A percentile compares a stretch with the other conserved stretches of the same genome.
phyloP scores from a whole-genome alignment of 2,797 vertebrate genomes.

The Sebastes trivittatus region DNA sequence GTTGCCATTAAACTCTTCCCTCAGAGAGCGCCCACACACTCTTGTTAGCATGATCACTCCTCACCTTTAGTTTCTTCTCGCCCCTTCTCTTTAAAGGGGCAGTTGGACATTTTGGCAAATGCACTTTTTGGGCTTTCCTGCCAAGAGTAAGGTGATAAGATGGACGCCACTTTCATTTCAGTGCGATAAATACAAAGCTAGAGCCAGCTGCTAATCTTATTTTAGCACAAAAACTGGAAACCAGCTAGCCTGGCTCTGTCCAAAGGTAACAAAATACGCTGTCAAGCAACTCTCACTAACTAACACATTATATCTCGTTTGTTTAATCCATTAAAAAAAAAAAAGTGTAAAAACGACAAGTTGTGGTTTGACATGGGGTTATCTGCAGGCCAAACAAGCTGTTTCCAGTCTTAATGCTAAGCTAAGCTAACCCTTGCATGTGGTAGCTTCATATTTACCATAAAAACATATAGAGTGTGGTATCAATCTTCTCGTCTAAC shows the following conservation, averaged over 20 bases:
- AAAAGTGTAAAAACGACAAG: neutral
- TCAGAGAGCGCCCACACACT: conserved; percentile 24
- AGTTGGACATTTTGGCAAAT: neutral
- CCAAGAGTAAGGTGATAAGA: neutral
- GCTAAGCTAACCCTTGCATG: neutral
- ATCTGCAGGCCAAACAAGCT: neutral
- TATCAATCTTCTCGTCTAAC: neutral
- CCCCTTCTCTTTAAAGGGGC: conserved; percentile 8
- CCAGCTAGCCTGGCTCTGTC: neutral
- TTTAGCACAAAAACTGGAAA: neutral
- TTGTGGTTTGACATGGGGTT: neutral
- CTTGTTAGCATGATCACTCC: conserved; percentile 14
- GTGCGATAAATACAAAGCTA: neutral
- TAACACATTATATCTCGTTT: neutral
- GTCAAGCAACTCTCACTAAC: neutral
- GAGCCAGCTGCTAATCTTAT: neutral
- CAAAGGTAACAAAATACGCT: no score
- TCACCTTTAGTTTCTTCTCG: conserved; percentile 18
- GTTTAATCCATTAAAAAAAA: neutral
- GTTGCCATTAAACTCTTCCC: conserved; percentile 13
- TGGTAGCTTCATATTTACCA: neutral
- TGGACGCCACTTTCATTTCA: neutral
- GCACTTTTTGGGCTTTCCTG: neutral
- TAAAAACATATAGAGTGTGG: neutral
- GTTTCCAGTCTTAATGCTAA: neutral